phyloP scores from a whole-genome alignment of 2,113 vertebrate genomes.

The Tautogolabrus adspersus region DNA sequence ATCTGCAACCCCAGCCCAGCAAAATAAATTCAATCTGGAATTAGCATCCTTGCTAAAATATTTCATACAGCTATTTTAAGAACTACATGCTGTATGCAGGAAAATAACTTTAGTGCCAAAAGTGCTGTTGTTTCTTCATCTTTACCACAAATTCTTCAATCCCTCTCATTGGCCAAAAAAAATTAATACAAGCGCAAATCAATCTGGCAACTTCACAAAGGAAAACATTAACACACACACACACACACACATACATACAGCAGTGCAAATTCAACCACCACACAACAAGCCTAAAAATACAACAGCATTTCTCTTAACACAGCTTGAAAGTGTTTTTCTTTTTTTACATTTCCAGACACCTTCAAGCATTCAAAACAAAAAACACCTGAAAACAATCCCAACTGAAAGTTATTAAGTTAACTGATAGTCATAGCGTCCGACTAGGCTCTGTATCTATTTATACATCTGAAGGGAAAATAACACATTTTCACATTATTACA shows the following conservation, averaged over 20 bases:
- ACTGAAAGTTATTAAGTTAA: conserved; percentile 13
- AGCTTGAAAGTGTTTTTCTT: neutral
- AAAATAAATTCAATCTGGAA: neutral
- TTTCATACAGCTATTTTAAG: neutral
- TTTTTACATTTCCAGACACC: conserved; percentile 34
- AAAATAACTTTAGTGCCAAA: neutral
- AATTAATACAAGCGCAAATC: conserved; percentile 9
- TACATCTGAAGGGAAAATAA: conserved; percentile 7
- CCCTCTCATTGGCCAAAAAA: conserved; percentile 26
- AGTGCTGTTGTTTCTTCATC: conserved; percentile 21
- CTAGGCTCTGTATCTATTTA: conserved; percentile 11
- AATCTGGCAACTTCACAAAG: conserved; percentile 17
- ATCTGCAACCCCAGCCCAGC: too few relatives aligned
- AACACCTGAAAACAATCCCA: conserved; percentile 9
- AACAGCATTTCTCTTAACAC: conserved; percentile 23
- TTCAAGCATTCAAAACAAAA: conserved; percentile 44
- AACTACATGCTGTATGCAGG: neutral
- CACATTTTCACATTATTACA: conserved; percentile 39
- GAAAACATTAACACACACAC: conserved; percentile 50
- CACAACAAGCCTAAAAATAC: conserved; percentile 50
- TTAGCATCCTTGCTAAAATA: neutral
- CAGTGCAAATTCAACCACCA: conserved; percentile 51
- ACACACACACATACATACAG: conserved; percentile 19
- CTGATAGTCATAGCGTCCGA: conserved; percentile 39
- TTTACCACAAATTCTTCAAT: conserved; percentile 12